phyloP scores from a whole-genome alignment of 2,797 vertebrate species.

The Dendrocincla fuliginosa region DNA sequence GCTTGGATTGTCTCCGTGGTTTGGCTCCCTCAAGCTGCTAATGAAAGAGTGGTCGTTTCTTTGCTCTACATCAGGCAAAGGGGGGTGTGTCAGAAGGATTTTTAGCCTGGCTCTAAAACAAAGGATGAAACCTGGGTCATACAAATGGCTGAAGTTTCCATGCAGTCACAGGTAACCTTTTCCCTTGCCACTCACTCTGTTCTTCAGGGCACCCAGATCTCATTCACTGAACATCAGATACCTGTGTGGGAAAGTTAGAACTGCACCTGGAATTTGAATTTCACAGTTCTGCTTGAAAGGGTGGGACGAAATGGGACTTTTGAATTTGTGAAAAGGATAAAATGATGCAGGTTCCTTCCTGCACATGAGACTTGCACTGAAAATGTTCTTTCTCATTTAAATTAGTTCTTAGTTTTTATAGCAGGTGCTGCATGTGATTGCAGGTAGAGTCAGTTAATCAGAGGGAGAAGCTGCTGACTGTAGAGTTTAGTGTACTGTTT shows the following conservation, averaged over 20 bases:
- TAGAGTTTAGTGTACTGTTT: background rate
- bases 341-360: background rate
- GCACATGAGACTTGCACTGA: background rate
- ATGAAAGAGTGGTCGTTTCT: background rate
- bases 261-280: background rate
- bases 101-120: background rate
- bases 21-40: background rate
- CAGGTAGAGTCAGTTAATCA: background rate
- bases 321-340: background rate
- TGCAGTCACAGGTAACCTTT: background rate
- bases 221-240: background rate
- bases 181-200: background rate
- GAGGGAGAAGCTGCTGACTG: background rate
- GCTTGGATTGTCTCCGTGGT: background rate
- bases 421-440: background rate
- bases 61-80: background rate
- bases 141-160: background rate
- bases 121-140: background rate
- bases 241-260: background rate
- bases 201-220: background rate
- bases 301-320: background rate
- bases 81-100: background rate
- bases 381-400: background rate
- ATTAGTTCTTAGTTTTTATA: background rate
- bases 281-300: background rate